These are phyloP conservation scores for Ceratoteleas bidentatus DNA, from an alignment of 1,140 invertebrate genomes.

Conservation along the genomic window DNA sequence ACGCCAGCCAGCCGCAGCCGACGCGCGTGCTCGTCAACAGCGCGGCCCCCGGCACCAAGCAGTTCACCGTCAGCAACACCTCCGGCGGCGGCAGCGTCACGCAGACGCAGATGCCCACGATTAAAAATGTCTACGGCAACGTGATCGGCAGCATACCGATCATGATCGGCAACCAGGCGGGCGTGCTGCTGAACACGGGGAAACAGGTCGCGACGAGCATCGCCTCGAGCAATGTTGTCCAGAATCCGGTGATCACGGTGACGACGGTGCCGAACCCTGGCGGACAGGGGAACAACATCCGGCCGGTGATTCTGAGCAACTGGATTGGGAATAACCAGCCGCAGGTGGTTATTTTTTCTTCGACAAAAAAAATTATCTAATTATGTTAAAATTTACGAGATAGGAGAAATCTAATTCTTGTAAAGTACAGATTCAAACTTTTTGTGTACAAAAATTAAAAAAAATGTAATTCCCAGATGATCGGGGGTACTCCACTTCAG, in stretches of 20 bases:
- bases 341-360: too few species aligned
- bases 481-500: constrained; percentile 62
- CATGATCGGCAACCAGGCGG: constrained; percentile 63
- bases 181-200: constrained; percentile 44
- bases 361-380: too few species aligned
- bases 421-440: too few species aligned
- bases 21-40: neutral
- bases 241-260: constrained; percentile 59
- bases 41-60: neutral
- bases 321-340: constrained; percentile 64
- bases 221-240: constrained; percentile 13
- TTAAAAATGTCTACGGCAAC: constrained; percentile 64
- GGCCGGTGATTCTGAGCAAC: constrained; percentile 67
- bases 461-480: too few species aligned
- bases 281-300: constrained; percentile 35
- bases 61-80: constrained; percentile 25
- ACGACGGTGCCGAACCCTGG: constrained; percentile 48
- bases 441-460: too few species aligned
- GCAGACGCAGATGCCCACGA: constrained; percentile 42
- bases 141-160: constrained; percentile 66
- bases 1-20: neutral
- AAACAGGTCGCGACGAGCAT: constrained; percentile 15
- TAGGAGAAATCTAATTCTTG: too few species aligned
- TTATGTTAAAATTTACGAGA: too few species aligned
- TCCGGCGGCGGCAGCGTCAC: constrained; percentile 21